A percentile compares a stretch with the other conserved stretches of the same genome.
Conservation (phyloP, 2,113 vertebrate species). For the Dendrocopos noguchii region DNA sequence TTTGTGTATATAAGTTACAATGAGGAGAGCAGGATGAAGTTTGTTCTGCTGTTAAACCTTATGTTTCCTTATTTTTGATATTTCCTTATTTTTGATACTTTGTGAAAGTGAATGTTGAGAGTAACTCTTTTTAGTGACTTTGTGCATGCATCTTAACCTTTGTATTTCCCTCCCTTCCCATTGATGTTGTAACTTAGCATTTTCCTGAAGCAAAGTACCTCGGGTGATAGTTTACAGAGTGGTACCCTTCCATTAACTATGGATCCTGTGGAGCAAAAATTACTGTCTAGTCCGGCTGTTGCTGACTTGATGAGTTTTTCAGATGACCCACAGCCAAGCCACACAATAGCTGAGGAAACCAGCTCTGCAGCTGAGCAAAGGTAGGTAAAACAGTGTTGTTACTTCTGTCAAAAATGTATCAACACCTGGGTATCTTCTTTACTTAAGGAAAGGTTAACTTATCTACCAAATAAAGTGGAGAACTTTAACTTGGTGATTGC, state of each 20-base stretch:
- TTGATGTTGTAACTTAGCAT: slow-evolving; percentile 76
- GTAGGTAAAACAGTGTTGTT: slow-evolving; percentile 66
- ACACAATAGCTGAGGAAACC: slow-evolving; percentile 72
- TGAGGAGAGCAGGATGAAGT: background rate
- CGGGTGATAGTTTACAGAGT: slow-evolving; percentile 93
- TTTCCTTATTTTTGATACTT: background rate
- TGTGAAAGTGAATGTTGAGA: background rate
- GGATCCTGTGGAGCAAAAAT: slow-evolving; percentile 79
- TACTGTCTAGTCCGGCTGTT: slow-evolving; percentile 59
- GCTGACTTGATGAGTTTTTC: slow-evolving; percentile 81
- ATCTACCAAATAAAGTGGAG: background rate
- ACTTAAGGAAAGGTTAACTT: background rate
- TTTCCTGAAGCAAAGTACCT: slow-evolving; percentile 91
- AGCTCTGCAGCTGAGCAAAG: slow-evolving; percentile 69
- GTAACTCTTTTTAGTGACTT: background rate
- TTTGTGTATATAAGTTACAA: background rate
- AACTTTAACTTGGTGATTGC: background rate
- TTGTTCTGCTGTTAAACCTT: background rate
- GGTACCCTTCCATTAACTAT: slow-evolving; percentile 73
- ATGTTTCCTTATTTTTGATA: background rate
- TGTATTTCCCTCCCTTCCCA: background rate
- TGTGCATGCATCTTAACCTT: background rate
- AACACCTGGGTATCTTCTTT: background rate
- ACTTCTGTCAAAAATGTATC: background rate
- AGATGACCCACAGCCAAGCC: slow-evolving; percentile 68